Conservation (phyloP, 2,888 invertebrate genomes). For the Ichneumoninae sp. region DNA sequence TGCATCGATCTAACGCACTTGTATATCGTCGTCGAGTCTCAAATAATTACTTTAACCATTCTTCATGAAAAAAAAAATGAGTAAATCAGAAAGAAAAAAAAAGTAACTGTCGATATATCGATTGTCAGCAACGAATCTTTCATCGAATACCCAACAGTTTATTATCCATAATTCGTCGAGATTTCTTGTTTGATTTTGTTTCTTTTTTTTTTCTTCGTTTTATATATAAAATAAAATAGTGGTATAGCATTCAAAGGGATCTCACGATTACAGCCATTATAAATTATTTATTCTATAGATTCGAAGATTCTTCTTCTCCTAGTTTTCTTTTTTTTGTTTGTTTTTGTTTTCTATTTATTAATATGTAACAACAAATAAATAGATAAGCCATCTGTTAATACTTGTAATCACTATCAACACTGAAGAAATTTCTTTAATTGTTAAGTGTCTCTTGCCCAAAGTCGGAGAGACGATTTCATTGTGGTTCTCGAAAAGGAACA, state of each 20-base stretch:
- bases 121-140: conserved; percentile 54
- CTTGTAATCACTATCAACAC: conserved; percentile 82
- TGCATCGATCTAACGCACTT: conserved; percentile 21
- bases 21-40: conserved; percentile 3
- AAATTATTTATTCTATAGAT: conserved; percentile 80
- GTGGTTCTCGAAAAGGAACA: conserved; percentile 2
- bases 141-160: conserved; percentile 78
- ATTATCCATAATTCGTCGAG: conserved; percentile 73
- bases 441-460: conserved; percentile 52
- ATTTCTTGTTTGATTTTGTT: conserved; percentile 53
- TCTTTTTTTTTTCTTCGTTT: conserved; percentile 60
- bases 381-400: conserved; percentile 82
- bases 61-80: conserved; percentile 17
- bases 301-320: conserved; percentile 56
- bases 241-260: conserved; percentile 79
- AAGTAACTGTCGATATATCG: conserved; percentile 29
- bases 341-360: conserved; percentile 78
- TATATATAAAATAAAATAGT: conserved; percentile 78
- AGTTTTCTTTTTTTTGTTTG: conserved; percentile 59
- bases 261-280: conserved; percentile 80
- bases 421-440: conserved; percentile 76
- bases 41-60: conserved; percentile 4
- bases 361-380: conserved; percentile 83
- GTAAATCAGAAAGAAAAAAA: conserved; percentile 32
- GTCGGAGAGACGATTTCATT: conserved; percentile 28